Evolutionary conservation across 2,113 vertebrate genomes (phyloP).

Genomic region (Urocolius indicus): DNA sequence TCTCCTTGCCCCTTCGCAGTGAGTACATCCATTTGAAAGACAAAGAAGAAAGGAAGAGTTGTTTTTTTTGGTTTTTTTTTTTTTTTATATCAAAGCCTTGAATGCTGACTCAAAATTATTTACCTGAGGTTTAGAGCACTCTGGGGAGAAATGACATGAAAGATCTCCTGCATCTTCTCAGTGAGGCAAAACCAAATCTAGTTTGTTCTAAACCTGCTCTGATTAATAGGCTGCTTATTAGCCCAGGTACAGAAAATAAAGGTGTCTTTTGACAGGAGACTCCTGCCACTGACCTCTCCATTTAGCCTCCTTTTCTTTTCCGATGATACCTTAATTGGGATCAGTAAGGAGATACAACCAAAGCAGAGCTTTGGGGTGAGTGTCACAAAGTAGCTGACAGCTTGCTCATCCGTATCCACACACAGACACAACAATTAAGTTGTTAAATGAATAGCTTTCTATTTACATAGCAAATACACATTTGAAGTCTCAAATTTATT

Average conservation of each 20-base stretch:
- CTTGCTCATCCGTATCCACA: neutral
- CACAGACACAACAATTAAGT: neutral
- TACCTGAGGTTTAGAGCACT: neutral
- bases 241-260: neutral
- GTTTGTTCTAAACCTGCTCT: neutral
- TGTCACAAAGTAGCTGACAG: neutral
- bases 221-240: neutral
- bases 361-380: conserved; percentile 4
- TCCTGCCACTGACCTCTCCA: neutral
- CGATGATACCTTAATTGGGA: neutral
- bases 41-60: neutral
- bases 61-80: neutral
- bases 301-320: neutral
- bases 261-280: neutral
- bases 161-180: neutral
- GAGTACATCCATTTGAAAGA: accelerated
- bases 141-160: neutral
- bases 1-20: neutral
- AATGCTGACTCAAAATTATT: neutral
- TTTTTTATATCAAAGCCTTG: neutral
- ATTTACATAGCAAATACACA: neutral
- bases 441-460: neutral
- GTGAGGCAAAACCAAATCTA: neutral
- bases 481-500: neutral
- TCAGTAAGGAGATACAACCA: neutral